phyloP scores from a whole-genome alignment of 2,888 invertebrate genomes.

The Agrochola litura region DNA sequence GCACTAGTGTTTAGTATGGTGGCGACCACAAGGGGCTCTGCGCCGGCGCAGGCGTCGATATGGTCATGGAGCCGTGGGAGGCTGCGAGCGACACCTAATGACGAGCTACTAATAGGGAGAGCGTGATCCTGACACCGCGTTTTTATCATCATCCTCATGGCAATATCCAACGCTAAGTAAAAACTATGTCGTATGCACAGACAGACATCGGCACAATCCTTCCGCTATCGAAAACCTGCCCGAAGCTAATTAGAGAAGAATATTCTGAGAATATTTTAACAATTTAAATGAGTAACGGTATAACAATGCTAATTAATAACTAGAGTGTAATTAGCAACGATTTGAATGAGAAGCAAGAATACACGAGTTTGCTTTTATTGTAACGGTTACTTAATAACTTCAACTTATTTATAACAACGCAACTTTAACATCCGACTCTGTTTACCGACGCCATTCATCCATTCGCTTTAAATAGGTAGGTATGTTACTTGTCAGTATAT shows the following conservation, averaged over 20 bases:
- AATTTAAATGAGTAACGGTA: conserved; percentile 68
- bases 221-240: conserved; percentile 50
- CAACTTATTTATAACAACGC: neutral
- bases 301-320: conserved; percentile 65
- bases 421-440: neutral
- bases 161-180: neutral
- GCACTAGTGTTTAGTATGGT: neutral
- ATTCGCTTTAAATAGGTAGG: neutral
- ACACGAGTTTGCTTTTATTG: conserved; percentile 57
- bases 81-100: neutral
- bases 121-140: conserved; percentile 5
- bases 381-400: conserved; percentile 49
- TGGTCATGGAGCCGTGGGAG: conserved; percentile 19
- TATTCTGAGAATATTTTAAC: conserved; percentile 68
- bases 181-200: neutral
- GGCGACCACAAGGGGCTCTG: too few relatives aligned
- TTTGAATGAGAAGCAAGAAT: conserved; percentile 59
- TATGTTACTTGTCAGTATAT: neutral
- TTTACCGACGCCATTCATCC: neutral
- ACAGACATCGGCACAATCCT: conserved; percentile 25
- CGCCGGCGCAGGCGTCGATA: neutral
- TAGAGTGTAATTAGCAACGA: conserved; percentile 61
- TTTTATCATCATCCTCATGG: neutral
- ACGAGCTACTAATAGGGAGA: neutral
- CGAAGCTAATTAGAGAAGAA: conserved; percentile 61